Base-by-base conservation (phyloP, 2,888 invertebrate genomes). In the Conistra vaccinii region DNA sequence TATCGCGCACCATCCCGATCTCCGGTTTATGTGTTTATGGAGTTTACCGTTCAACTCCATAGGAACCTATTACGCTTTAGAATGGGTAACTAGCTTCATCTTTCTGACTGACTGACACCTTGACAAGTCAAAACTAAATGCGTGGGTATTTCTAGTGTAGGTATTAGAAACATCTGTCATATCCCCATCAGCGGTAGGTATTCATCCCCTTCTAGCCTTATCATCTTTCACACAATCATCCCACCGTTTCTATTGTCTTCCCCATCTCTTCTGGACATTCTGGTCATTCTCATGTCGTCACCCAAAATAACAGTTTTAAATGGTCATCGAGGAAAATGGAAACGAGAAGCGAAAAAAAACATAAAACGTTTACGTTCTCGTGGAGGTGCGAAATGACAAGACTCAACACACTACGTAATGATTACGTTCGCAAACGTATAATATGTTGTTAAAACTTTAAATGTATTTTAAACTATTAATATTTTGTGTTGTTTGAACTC, bases 371-470 rank as follows among this genome's bases (percentile, higher is more conserved):
- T 7, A 57, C 57, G 42, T 48, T 55, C 6, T 20, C 5, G 1
- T 62, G 26, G 12, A 58, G 58, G 67, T 70, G 62, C 23, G 29
- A 57, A 68, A 26, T 29, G 70, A 80, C 58, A 63, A 76, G 53
- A 69, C 76, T 68, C 78, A 63, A 76, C 83, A 82, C 70, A 57
- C 29, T 53, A 58, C 57, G 53, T 48, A 48, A 53, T 4, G 1
- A 14, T 65, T 69, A 79, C 74, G 63, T 69, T 7, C 2, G 35
- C 20, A 9, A 29, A 57, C 32, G n/a, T 62, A n/a, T 35, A 62
- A 51, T 26, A 65, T 79, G 51, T 55, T 48, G 45, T 79, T 51
- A 62, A 67, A 79, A 67, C 42, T 53, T 51, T 60, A 0, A 51
- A 14, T 26, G 29, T 78, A 77, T 77, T 79, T 58, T 51, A 42